phyloP scores from a whole-genome alignment of 2,113 vertebrate genomes.

The Setophaga coronata region DNA sequence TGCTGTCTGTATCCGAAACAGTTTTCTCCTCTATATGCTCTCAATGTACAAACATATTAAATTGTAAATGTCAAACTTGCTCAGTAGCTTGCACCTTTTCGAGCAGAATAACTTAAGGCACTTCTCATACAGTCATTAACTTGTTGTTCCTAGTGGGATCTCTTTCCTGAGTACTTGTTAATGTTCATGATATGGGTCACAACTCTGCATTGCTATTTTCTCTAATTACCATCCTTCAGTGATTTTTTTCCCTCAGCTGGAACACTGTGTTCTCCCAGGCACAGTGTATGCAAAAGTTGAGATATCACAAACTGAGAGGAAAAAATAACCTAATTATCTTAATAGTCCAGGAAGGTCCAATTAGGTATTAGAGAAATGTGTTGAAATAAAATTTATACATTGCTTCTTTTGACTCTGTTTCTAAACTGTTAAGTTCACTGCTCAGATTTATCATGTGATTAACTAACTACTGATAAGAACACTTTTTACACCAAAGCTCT shows the following conservation, averaged over 20 bases:
- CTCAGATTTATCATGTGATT: constrained; percentile 40
- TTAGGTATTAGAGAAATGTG: constrained; percentile 37
- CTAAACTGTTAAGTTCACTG: background rate
- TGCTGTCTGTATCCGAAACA: background rate
- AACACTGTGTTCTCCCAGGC: constrained; percentile 19
- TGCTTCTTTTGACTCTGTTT: constrained; percentile 25
- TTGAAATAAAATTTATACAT: constrained; percentile 48
- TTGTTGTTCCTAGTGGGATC: constrained; percentile 5
- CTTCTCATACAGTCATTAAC: background rate
- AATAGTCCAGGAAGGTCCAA: constrained; percentile 43
- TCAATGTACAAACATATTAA: background rate
- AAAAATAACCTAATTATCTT: constrained; percentile 53
- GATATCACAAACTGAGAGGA: constrained; percentile 1
- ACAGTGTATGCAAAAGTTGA: background rate
- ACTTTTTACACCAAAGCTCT: constrained; percentile 3
- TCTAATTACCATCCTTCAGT: background rate
- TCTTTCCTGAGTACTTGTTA: background rate
- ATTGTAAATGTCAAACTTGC: background rate
- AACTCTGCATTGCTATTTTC: background rate
- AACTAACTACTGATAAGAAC: constrained; percentile 29
- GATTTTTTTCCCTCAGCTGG: constrained; percentile 7
- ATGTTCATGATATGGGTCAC: constrained; percentile 38
- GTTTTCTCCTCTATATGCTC: background rate
- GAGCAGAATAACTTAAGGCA: background rate
- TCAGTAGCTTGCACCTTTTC: background rate